Base-by-base conservation (phyloP, 2,797 vertebrate genomes). In the Microcaecilia unicolor region DNA sequence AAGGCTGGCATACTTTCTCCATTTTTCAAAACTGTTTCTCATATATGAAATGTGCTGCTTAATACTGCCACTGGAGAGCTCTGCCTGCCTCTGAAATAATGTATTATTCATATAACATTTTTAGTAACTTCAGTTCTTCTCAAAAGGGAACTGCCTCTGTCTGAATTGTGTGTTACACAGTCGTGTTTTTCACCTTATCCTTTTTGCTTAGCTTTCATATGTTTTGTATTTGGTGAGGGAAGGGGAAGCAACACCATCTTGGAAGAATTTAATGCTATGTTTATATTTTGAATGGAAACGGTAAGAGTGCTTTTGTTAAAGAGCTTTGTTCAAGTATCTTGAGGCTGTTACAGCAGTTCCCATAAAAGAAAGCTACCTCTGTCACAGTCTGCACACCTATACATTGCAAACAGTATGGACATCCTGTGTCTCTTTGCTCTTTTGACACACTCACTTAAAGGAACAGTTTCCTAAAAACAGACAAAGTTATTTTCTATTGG, bases 301-400 rank as follows among this genome's bases (percentile, higher is more conserved):
- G 66, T 67, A 70, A 24, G 75, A 79, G 78, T 82, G 75, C 78
- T 77, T 80, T 81, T 13, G 12, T 82, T 76, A 66, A 65, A 74
- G 64, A n/a, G 52, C 57, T 71, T 46, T 60, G 56, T 61, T 55
- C 72, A 47, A 58, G 52, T 64, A 61, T 58, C 53, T 55, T 58
- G 51, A 58, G 63, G 57, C 61, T 70, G 64, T n/a, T n/a, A 63
- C 66, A 18, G 62, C 64, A 71, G 55, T 65, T 69, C 62, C 46
- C 15, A 18, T 16, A 11, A 64, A 54, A 66, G 72, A 74, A 61
- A 69, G 67, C 73, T 80, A 80, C 78, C 80, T 83, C 80, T 76
- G 59, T 75, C 53, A 71, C 58, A 57, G 52, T 69, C 74, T 76
- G 73, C 73, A 58, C 69, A 73, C n/a, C 68, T 48, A 64, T 61